Conservation (phyloP, 1,140 invertebrate species). For the Drosophila teissieri region DNA sequence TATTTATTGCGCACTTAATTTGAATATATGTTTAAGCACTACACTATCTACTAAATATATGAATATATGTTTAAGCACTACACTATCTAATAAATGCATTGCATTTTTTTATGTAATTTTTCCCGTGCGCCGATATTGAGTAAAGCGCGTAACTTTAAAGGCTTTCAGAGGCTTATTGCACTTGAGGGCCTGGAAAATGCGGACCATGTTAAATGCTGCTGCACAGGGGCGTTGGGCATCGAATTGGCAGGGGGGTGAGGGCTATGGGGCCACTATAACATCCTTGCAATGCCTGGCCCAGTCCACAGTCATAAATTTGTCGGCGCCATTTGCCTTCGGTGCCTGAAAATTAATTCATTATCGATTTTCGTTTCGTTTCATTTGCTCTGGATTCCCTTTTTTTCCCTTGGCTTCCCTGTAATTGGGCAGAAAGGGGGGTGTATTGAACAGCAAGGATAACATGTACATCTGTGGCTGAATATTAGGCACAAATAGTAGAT, state of each 20-base stretch:
- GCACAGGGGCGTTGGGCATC: background rate
- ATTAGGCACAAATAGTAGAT: background rate
- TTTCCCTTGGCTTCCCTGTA: slow-evolving; percentile 8
- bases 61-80: too few species aligned
- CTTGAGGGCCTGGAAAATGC: background rate
- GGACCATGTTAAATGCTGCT: slow-evolving; percentile 42
- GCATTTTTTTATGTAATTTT: background rate
- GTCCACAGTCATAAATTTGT: slow-evolving; percentile 72
- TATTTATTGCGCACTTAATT: too few species aligned
- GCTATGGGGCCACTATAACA: slow-evolving; percentile 13
- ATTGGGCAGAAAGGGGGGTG: background rate
- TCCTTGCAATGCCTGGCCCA: slow-evolving; percentile 16
- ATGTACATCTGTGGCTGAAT: background rate
- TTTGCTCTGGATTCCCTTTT: slow-evolving; percentile 26
- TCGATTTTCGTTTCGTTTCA: slow-evolving; percentile 71
- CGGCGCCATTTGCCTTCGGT: slow-evolving; percentile 60
- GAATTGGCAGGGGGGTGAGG: background rate
- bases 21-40: too few species aligned
- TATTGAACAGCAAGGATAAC: background rate
- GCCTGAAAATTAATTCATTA: slow-evolving; percentile 72
- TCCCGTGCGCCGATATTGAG: background rate
- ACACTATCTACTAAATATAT: too few species aligned
- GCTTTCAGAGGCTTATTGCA: slow-evolving; percentile 20
- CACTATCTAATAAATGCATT: too few species aligned
- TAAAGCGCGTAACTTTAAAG: slow-evolving; percentile 14